phyloP scores from a whole-genome alignment of 2,797 vertebrate genomes.

The Gymnopithys bicolor region DNA sequence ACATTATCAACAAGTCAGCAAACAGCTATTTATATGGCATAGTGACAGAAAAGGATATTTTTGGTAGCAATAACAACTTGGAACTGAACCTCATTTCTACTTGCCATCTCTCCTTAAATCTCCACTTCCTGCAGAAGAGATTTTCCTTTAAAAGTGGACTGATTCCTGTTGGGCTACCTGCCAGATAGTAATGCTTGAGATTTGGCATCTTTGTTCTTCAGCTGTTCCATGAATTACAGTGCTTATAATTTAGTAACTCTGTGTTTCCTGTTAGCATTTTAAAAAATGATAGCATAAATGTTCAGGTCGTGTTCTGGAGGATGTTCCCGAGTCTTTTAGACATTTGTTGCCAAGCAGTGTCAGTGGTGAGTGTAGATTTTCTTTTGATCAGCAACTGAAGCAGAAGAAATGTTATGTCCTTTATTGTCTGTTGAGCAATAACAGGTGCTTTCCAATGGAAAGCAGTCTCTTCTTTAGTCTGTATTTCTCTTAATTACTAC shows the following conservation, averaged over 20 bases:
- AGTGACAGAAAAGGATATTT: background rate
- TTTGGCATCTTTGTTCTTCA: background rate
- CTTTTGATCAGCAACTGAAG: background rate
- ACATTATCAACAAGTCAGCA: background rate
- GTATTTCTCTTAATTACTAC: background rate
- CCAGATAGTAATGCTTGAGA: background rate
- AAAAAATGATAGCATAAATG: background rate
- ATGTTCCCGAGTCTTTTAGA: background rate
- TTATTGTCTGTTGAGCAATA: background rate
- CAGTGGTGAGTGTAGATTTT: background rate
- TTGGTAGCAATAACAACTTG: background rate
- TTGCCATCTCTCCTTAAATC: background rate
- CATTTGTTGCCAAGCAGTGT: background rate
- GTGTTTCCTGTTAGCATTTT: conserved; percentile 3
- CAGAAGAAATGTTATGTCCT: background rate
- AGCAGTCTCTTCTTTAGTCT: background rate
- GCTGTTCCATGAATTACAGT: background rate
- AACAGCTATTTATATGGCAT: background rate
- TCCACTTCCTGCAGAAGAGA: background rate
- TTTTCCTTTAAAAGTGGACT: background rate
- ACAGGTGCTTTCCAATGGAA: background rate
- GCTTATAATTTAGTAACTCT: conserved; percentile 6
- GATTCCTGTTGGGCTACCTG: background rate
- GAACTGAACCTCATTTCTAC: background rate
- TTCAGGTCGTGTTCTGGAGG: background rate